Evolutionary conservation across 2,797 vertebrate genomes (phyloP).

Genomic region (Halcyon smyrnensis): DNA sequence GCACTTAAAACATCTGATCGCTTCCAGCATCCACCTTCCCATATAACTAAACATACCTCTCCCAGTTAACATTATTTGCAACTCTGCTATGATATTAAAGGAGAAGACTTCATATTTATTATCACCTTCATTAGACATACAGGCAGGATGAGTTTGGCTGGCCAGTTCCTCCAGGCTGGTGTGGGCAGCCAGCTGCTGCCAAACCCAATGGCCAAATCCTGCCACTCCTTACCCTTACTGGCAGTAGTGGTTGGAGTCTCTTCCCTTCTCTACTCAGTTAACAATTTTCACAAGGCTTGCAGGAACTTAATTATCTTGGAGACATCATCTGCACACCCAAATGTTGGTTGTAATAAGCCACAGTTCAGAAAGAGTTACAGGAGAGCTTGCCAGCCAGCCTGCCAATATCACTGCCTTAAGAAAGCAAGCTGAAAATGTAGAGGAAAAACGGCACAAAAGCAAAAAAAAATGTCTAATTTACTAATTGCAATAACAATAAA

Average conservation of each 20-base stretch:
- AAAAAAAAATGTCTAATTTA: not conserved
- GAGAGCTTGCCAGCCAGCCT: not conserved
- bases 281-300: not conserved
- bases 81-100: not conserved
- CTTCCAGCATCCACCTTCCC: not conserved
- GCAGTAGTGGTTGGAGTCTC: not conserved
- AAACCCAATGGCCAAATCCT: not conserved
- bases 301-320: not conserved
- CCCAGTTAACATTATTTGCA: not conserved
- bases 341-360: not conserved
- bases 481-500: slow-evolving; percentile 60
- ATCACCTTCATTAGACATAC: not conserved
- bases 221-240: not conserved
- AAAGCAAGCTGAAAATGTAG: not conserved
- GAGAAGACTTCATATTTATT: not conserved
- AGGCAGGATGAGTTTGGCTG: not conserved
- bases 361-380: not conserved
- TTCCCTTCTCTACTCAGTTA: not conserved
- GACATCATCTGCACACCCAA: not conserved
- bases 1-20: not conserved
- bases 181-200: not conserved
- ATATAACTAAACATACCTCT: not conserved
- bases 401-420: not conserved
- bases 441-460: not conserved
- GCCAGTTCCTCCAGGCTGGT: not conserved